Percentiles rank a stretch among this genome's conserved stretches.
These are phyloP conservation scores for Sinella curviseta DNA, from an alignment of 1,140 invertebrate genomes.

Conservation along the genomic window DNA sequence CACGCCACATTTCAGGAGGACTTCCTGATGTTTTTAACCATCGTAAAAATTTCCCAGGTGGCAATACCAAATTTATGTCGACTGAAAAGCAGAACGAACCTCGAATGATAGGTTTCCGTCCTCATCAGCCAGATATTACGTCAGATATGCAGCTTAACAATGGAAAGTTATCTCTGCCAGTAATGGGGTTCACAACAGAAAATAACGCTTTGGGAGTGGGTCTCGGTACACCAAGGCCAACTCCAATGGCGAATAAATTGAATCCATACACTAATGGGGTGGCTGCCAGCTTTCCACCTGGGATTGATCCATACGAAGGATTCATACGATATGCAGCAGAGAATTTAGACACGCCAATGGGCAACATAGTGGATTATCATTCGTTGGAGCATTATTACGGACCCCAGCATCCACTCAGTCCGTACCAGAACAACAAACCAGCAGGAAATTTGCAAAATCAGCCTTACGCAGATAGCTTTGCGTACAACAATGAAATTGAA, in stretches of 20 bases:
- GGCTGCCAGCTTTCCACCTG: conserved; percentile 2
- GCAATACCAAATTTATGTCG: background rate
- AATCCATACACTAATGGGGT: conserved; percentile 12
- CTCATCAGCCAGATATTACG: conserved; percentile 11
- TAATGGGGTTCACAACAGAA: background rate
- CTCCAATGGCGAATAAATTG: conserved; percentile 10
- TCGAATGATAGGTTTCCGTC: background rate
- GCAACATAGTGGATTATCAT: background rate
- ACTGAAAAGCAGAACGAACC: background rate
- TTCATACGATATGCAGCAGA: conserved; percentile 8
- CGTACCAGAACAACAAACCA: background rate
- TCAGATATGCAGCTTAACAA: background rate
- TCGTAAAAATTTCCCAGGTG: background rate
- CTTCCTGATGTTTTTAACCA: background rate
- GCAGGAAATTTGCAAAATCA: background rate
- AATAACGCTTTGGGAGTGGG: background rate
- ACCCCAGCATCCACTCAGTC: background rate
- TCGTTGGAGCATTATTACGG: conserved; percentile 2
- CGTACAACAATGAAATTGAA: background rate
- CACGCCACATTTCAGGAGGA: background rate
- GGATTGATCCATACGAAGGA: conserved; percentile 6
- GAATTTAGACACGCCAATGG: background rate
- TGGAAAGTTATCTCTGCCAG: conserved; percentile 2
- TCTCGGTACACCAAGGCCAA: background rate
- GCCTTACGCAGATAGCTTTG: conserved; percentile 6